A percentile compares a stretch with the other conserved stretches of the same genome.
phyloP scores from a whole-genome alignment of 2,113 vertebrate species.

The Globicephala melas region DNA sequence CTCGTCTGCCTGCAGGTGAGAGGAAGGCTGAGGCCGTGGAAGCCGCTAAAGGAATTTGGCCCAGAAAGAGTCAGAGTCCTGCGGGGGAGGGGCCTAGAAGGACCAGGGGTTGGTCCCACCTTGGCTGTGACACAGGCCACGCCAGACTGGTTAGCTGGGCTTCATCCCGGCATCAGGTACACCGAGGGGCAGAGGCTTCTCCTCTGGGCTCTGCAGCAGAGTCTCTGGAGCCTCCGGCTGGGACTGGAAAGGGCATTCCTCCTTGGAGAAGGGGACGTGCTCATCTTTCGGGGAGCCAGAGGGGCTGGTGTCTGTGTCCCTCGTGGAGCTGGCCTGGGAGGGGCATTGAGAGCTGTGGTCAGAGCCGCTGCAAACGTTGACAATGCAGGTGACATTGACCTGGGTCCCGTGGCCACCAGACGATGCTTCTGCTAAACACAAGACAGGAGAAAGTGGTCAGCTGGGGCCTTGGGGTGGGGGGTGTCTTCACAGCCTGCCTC shows the following conservation, averaged over 20 bases:
- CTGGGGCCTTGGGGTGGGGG: fast-evolving
- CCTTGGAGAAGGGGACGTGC: constrained; percentile 75
- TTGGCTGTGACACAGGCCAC: fast-evolving
- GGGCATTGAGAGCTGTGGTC: constrained; percentile 66
- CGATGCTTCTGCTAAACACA: constrained; percentile 69
- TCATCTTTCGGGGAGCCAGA: not conserved
- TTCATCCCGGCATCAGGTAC: constrained; percentile 74
- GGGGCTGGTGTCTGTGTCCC: not conserved
- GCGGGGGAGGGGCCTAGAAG: not conserved
- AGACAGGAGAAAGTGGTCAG: not conserved
- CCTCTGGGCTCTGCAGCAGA: constrained; percentile 40
- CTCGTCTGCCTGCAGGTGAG: not conserved
- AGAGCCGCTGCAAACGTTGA: constrained; percentile 73
- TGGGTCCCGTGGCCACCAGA: constrained; percentile 45
- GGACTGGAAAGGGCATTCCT: constrained; percentile 68
- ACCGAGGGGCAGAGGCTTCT: constrained; percentile 71
- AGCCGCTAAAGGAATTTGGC: not conserved
- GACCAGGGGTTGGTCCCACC: not conserved
- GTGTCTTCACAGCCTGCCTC: not conserved
- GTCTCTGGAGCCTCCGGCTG: constrained; percentile 29
- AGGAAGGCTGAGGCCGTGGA: not conserved
- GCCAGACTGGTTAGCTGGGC: constrained; percentile 42
- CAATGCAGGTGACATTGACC: constrained; percentile 81
- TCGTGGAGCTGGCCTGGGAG: not conserved
- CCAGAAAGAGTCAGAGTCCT: not conserved